These are phyloP conservation scores for Chironomus striatipennis DNA, from an alignment of 1,140 invertebrate species.

Conservation along the genomic window DNA sequence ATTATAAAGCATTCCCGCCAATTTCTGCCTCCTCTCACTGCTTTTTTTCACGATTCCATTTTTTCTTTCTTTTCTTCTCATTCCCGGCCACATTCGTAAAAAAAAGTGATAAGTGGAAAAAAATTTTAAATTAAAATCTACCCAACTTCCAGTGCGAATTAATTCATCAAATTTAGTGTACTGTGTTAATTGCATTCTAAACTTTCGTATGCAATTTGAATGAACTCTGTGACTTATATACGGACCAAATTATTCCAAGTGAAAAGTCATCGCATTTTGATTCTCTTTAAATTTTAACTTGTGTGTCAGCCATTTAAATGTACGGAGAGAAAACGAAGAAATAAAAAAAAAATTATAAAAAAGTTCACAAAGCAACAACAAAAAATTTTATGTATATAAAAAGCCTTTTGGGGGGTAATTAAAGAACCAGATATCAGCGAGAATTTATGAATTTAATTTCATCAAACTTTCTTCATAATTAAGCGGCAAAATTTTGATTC, in stretches of 20 bases:
- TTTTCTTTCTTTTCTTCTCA: slow-evolving; percentile 20
- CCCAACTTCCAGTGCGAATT: background rate
- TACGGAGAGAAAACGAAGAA: slow-evolving; percentile 12
- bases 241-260: background rate
- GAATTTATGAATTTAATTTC: background rate
- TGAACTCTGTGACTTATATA: background rate
- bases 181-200: background rate
- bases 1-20: background rate
- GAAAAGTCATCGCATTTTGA: background rate
- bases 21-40: slow-evolving; percentile 8
- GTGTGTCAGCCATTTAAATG: slow-evolving; percentile 22
- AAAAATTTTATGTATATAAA: background rate
- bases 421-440: background rate
- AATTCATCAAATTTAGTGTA: background rate
- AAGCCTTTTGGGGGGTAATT: slow-evolving; percentile 20
- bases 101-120: background rate
- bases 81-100: slow-evolving; percentile 2
- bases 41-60: slow-evolving; percentile 20
- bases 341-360: background rate
- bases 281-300: background rate
- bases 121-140: background rate
- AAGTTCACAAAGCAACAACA: slow-evolving; percentile 1
- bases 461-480: too few relatives aligned
- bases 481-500: too few relatives aligned
- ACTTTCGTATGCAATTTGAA: background rate